Conservation (phyloP, 2,888 invertebrate genomes). For the Nymphalis urticae region DNA sequence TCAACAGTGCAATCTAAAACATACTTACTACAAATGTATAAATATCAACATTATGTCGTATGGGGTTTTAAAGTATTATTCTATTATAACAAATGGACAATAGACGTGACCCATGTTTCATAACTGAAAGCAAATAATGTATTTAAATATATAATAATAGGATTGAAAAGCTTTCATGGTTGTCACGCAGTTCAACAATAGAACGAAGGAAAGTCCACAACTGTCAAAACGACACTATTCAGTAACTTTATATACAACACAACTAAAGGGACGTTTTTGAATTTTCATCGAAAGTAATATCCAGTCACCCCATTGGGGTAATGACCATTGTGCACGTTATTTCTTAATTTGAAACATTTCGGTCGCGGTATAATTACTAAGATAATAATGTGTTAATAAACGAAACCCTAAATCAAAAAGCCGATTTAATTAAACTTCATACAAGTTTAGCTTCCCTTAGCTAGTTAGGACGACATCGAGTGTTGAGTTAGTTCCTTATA, state of each 20-base stretch:
- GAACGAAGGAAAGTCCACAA: constrained; percentile 40
- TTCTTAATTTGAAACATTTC: not conserved
- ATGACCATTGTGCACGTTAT: not conserved
- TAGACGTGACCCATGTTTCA: constrained; percentile 29
- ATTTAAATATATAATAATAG: constrained; percentile 34
- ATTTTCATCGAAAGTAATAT: constrained; percentile 27
- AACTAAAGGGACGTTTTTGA: constrained; percentile 32
- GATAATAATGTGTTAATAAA: constrained; percentile 8
- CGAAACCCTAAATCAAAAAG: constrained; percentile 11
- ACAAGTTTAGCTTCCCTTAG: constrained; percentile 25
- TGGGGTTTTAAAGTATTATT: constrained; percentile 3
- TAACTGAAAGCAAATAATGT: constrained; percentile 36
- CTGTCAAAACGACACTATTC: constrained; percentile 40
- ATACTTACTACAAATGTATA: not conserved
- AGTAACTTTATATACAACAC: constrained; percentile 32
- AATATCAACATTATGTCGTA: not conserved
- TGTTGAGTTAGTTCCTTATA: constrained; percentile 20
- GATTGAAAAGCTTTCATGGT: constrained; percentile 36
- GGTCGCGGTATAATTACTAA: not conserved
- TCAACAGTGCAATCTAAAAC: not conserved
- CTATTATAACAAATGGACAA: constrained; percentile 22
- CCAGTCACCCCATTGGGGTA: not conserved
- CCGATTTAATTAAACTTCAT: constrained; percentile 11
- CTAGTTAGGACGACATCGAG: constrained; percentile 26
- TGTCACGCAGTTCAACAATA: constrained; percentile 41